These are phyloP conservation scores for Megalopta genalis DNA, from an alignment of 1,140 invertebrate genomes.

Conservation along the genomic window DNA sequence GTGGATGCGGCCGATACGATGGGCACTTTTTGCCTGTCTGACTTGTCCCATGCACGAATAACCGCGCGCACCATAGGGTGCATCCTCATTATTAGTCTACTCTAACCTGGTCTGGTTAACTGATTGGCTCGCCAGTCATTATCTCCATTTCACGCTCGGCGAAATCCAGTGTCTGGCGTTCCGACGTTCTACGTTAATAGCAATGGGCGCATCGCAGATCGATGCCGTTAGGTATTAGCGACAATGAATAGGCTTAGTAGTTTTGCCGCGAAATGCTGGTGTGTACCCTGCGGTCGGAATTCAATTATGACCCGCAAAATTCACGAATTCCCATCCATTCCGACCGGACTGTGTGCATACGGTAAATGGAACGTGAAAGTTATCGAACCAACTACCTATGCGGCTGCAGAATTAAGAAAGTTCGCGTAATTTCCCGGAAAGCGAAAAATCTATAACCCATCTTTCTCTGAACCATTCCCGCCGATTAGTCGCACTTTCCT, in stretches of 20 bases:
- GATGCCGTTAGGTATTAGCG: constrained; percentile 30
- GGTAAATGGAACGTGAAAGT: background rate
- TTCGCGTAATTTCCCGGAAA: too few species aligned
- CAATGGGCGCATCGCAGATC: constrained; percentile 32
- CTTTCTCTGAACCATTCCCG: too few species aligned
- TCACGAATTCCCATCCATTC: background rate
- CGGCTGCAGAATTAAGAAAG: too few species aligned
- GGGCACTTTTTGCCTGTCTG: constrained; percentile 21
- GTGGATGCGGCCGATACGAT: background rate
- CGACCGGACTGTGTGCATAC: background rate
- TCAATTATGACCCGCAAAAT: constrained; percentile 26
- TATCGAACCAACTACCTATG: too few species aligned
- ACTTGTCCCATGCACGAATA: constrained; percentile 32
- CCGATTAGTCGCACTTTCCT: too few species aligned
- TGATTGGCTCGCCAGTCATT: constrained; percentile 78
- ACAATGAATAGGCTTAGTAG: constrained; percentile 27
- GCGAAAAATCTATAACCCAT: too few species aligned
- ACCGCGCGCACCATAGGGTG: constrained; percentile 60
- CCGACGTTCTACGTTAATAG: constrained; percentile 50
- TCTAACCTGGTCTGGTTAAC: constrained; percentile 72
- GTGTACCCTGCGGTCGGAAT: constrained; percentile 2
- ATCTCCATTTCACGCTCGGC: constrained; percentile 77
- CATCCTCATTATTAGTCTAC: constrained; percentile 72
- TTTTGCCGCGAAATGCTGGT: constrained; percentile 26
- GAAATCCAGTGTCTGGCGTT: constrained; percentile 55